A percentile compares a stretch with the other conserved stretches of the same genome.
phyloP scores from a whole-genome alignment of 2,888 invertebrate genomes.

The Electrophaes corylata region DNA sequence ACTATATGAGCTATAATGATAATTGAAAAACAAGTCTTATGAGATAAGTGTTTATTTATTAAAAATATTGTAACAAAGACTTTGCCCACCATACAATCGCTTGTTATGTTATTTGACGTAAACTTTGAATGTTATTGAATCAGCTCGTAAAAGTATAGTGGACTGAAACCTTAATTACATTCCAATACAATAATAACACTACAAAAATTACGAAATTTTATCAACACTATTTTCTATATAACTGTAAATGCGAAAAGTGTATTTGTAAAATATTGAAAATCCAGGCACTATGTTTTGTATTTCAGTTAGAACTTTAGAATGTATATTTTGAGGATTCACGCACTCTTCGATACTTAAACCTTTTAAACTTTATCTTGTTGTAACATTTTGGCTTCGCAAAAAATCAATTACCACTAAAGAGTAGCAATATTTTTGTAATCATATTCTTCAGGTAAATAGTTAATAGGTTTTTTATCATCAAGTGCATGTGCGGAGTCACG shows the following conservation, averaged over 20 bases:
- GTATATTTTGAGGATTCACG: background rate
- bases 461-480: conserved; percentile 12
- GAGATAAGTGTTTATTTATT: background rate
- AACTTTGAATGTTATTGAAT: background rate
- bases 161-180: background rate
- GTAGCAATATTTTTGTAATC: too few relatives aligned
- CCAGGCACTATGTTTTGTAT: conserved; percentile 21
- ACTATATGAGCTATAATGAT: background rate
- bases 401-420: too few relatives aligned
- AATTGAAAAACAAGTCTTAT: conserved; percentile 3
- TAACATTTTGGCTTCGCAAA: too few relatives aligned
- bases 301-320: conserved; percentile 2
- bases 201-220: background rate
- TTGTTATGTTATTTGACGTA: background rate
- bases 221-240: background rate
- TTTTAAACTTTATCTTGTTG: too few relatives aligned
- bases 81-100: background rate
- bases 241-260: conserved; percentile 12
- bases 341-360: background rate
- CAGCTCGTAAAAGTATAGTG: background rate
- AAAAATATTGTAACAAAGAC: background rate
- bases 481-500: conserved; percentile 19
- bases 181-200: background rate
- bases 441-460: background rate
- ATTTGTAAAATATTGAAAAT: conserved; percentile 9